Conservation (phyloP, 2,797 vertebrate species). For the Micropoecilia bifurca region DNA sequence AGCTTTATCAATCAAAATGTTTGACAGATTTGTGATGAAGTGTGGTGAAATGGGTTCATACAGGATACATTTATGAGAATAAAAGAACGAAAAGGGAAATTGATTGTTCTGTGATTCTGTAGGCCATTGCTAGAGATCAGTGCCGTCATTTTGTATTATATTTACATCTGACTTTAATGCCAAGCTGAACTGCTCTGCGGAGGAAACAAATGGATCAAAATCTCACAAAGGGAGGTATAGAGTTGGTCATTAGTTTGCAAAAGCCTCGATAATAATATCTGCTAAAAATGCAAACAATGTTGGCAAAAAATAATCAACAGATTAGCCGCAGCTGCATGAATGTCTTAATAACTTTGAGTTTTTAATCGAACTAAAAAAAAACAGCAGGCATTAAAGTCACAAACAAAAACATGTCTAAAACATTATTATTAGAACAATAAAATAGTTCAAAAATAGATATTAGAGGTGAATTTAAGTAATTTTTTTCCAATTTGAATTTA, state of each 20-base stretch:
- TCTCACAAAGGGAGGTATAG: slow-evolving; percentile 15
- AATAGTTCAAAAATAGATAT: not conserved
- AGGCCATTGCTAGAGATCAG: slow-evolving; percentile 35
- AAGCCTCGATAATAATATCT: slow-evolving; percentile 26
- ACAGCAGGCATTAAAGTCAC: not conserved
- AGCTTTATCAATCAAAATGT: slow-evolving; percentile 54
- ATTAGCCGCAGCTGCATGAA: not conserved
- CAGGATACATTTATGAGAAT: slow-evolving; percentile 58
- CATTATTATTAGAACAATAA: not conserved
- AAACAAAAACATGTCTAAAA: not conserved
- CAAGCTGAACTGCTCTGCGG: slow-evolving; percentile 9
- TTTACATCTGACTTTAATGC: slow-evolving; percentile 25
- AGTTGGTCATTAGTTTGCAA: slow-evolving; percentile 18
- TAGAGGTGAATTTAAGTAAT: not conserved
- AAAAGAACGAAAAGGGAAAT: slow-evolving; percentile 45
- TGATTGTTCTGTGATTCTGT: slow-evolving; percentile 43
- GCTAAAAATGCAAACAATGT: slow-evolving; percentile 22
- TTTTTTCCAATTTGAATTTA: too few species aligned
- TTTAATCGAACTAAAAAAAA: not conserved
- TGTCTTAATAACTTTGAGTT: not conserved
- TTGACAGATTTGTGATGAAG: slow-evolving; percentile 31
- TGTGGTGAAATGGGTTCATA: slow-evolving; percentile 23
- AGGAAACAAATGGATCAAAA: slow-evolving; percentile 8
- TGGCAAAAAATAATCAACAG: slow-evolving; percentile 12
- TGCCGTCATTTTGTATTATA: slow-evolving; percentile 40